Base-by-base conservation (phyloP, 2,888 invertebrate genomes). In the Tetragonisca angustula region DNA sequence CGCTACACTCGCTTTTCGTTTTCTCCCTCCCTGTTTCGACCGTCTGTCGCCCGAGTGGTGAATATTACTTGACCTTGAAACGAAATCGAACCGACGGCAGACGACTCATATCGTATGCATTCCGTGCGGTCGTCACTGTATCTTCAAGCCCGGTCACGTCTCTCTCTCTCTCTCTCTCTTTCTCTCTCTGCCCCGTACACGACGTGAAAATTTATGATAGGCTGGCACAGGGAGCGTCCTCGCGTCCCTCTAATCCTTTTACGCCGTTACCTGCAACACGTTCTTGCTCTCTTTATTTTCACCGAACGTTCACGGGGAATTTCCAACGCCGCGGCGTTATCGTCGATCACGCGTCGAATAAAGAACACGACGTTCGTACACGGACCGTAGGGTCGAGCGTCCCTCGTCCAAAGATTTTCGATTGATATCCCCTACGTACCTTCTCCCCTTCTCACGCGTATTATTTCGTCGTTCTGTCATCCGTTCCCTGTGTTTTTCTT, bases 131-230 rank as follows among this genome's bases (percentile, higher is more conserved):
- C 79, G 70, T 70, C 74, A 69, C 50, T 59, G 74, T 76, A 84
- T 85, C 77, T 82, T 62, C 54, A 84, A 81, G 69, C 83, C 77
- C 64, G 43, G 79, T 85, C 86, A 86, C 86, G 84, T 87, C 32
- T 50, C 67, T 69, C 62, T 71, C 52, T 71, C 24, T 71, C n/a
- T 81, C 67, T 87, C 32, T 27, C 67, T 65, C 62, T 71, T n/a
- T 71, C n/a, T 81, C 67, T 87, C 32, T 27, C 67, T 65, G 59
- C 24, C 82, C 67, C 64, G 74, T 83, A 78, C 81, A 81, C 81
- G 75, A 73, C 50, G 65, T 77, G 71, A 56, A 88, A 88, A 87
- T 88, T 89, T 88, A 87, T 84, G 85, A 88, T 79, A 85, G 87
- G 67, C 85, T 75, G 65, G 68, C 61, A 50, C 43, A 43, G 43